phyloP scores from a whole-genome alignment of 2,888 invertebrate species.

The Eledona agricola region DNA sequence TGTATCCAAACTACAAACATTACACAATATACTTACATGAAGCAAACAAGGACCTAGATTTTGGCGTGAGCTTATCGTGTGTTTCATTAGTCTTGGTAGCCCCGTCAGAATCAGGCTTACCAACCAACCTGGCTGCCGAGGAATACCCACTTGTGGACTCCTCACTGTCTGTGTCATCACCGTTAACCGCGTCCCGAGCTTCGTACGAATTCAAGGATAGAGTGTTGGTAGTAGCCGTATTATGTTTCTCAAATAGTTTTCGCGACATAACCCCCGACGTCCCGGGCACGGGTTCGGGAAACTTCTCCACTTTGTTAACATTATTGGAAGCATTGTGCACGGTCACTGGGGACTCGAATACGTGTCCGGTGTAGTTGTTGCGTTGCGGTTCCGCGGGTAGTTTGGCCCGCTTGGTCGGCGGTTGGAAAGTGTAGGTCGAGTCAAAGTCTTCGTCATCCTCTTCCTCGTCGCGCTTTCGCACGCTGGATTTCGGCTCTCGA shows the following conservation, averaged over 20 bases:
- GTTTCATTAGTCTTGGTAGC: constrained; percentile 2
- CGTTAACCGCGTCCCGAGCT: constrained; percentile 19
- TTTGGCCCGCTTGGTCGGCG: constrained; percentile 63
- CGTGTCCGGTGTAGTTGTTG: constrained; percentile 24
- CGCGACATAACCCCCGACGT: constrained; percentile 55
- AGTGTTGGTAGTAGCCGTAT: constrained; percentile 16
- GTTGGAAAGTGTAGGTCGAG: constrained; percentile 60
- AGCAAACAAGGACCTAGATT: constrained; percentile 45
- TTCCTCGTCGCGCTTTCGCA: constrained; percentile 60
- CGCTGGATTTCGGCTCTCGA: constrained; percentile 51
- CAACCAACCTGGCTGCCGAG: constrained; percentile 20
- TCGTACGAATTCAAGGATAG: constrained; percentile 12
- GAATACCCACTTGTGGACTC: constrained; percentile 60
- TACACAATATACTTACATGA: constrained; percentile 56
- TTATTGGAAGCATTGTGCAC: constrained; percentile 32
- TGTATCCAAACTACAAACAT: no score
- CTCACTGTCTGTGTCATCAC: constrained; percentile 65
- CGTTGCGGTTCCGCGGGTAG: constrained; percentile 42
- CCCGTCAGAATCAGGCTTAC: constrained; percentile 29
- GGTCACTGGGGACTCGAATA: constrained; percentile 27
- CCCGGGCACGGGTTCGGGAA: constrained; percentile 57
- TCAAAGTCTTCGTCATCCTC: constrained; percentile 54
- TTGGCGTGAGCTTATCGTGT: constrained; percentile 20
- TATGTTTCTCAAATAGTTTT: constrained; percentile 44
- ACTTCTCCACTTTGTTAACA: constrained; percentile 35